Evolutionary conservation across 1,140 invertebrate species (phyloP).

Genomic region (Heliothis subflexa): DNA sequence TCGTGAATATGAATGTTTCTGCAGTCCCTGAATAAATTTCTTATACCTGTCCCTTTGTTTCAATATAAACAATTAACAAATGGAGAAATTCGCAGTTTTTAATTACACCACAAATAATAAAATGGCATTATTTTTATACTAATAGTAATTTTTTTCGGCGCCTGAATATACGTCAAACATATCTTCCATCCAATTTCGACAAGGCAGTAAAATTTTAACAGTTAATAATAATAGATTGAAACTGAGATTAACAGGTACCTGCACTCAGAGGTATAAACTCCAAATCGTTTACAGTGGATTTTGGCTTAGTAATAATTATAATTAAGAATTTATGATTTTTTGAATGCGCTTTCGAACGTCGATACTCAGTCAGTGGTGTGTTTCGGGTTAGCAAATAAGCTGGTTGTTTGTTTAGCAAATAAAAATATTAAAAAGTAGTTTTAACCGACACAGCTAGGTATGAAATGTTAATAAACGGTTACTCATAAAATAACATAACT

Average conservation of each 20-base stretch:
- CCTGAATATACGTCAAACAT: slow-evolving; percentile 2
- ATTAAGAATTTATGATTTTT: slow-evolving; percentile 10
- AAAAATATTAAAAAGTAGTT: no score
- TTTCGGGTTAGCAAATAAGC: background rate
- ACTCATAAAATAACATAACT: no score
- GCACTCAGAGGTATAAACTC: slow-evolving; percentile 28
- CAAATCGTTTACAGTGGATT: slow-evolving; percentile 24
- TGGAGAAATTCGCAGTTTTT: slow-evolving; percentile 1
- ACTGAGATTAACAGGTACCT: slow-evolving; percentile 30
- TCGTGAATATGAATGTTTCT: no score
- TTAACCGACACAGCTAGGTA: no score
- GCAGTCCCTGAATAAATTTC: no score
- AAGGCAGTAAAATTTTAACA: slow-evolving; percentile 35
- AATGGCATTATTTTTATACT: slow-evolving; percentile 1
- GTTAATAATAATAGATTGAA: slow-evolving; percentile 43
- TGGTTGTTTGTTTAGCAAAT: no score
- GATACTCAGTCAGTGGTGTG: background rate
- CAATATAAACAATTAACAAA: background rate
- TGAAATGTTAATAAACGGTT: no score
- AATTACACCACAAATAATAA: slow-evolving; percentile 18
- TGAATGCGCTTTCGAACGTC: slow-evolving; percentile 12
- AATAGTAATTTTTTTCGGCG: slow-evolving; percentile 19
- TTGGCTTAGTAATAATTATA: slow-evolving; percentile 24
- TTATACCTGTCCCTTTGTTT: background rate
- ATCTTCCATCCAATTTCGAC: slow-evolving; percentile 26